Percentiles rank a stretch among this genome's conserved stretches.
phyloP scores from a whole-genome alignment of 2,888 invertebrate species.

The Notocelia uddmanniana region DNA sequence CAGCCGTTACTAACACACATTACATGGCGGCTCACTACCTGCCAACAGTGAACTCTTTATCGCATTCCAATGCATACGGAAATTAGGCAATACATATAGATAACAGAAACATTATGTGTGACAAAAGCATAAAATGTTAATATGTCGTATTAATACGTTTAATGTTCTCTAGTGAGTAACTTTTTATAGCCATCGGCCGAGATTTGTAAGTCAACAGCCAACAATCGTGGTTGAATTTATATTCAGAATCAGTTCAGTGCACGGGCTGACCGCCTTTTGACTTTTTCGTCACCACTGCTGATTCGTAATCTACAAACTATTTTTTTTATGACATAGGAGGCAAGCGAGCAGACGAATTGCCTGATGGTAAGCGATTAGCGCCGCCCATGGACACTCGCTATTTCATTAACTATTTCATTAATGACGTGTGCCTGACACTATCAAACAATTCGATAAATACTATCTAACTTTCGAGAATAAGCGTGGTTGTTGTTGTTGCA shows the following conservation, averaged over 20 bases:
- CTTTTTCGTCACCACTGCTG: too few relatives aligned
- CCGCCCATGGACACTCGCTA: too few relatives aligned
- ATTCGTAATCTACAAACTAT: too few relatives aligned
- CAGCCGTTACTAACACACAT: conserved; percentile 24
- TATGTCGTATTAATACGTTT: too few relatives aligned
- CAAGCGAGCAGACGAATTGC: too few relatives aligned
- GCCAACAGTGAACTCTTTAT: conserved; percentile 16
- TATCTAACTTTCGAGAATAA: background rate
- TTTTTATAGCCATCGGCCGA: background rate
- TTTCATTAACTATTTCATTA: background rate
- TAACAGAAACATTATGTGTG: background rate
- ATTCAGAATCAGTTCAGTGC: background rate
- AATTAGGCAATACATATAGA: background rate
- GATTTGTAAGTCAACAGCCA: background rate
- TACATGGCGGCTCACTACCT: conserved; percentile 15
- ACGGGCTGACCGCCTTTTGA: conserved; percentile 1
- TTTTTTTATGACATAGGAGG: too few relatives aligned
- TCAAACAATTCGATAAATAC: background rate
- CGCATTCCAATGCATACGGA: background rate
- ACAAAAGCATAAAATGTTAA: too few relatives aligned
- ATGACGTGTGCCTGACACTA: background rate
- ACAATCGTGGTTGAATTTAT: conserved; percentile 9
- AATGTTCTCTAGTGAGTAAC: too few relatives aligned
- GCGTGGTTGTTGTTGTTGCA: conserved; percentile 4
- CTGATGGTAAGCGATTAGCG: too few relatives aligned